These are phyloP conservation scores for Molothrus aeneus DNA, from an alignment of 2,797 vertebrate genomes.

Conservation along the genomic window DNA sequence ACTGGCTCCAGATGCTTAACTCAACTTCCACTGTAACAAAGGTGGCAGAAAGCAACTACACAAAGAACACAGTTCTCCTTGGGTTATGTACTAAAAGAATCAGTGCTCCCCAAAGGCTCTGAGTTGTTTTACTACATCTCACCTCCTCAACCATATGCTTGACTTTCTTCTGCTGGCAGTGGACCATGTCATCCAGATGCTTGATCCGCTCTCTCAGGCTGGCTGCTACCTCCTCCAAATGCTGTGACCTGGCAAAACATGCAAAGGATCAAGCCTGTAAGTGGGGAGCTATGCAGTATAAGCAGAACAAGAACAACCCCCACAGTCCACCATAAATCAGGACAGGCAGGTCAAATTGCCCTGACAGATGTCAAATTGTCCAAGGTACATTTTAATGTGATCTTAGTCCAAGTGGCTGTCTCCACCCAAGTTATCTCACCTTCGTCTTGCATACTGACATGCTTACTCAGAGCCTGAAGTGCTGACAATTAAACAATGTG, in stretches of 20 bases:
- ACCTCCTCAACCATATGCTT: constrained; percentile 99
- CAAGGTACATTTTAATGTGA: constrained; percentile 5
- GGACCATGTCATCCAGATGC: constrained; percentile 98
- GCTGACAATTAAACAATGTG: not conserved
- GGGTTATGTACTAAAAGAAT: not conserved
- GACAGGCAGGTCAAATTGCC: not conserved
- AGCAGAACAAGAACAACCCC: not conserved
- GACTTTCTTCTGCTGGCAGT: constrained; percentile 97
- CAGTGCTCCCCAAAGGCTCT: not conserved
- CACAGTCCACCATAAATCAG: not conserved
- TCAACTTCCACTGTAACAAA: not conserved
- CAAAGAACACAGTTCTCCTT: not conserved
- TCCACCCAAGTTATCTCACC: constrained; percentile 6
- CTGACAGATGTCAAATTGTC: not conserved
- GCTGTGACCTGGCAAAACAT: constrained; percentile 79
- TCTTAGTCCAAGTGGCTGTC: not conserved
- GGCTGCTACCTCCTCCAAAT: constrained; percentile 82
- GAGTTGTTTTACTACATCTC: constrained; percentile 36
- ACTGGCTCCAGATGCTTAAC: not conserved
- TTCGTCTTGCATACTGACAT: not conserved
- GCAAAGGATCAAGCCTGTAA: not conserved
- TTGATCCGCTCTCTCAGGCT: constrained; percentile 92
- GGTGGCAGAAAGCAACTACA: not conserved
- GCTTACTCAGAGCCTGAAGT: constrained; percentile 30
- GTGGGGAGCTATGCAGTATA: not conserved